Percentiles rank a stretch among this genome's conserved stretches.
These are phyloP conservation scores for Phyllopteryx taeniolatus DNA, from an alignment of 2,113 vertebrate species.

Conservation along the genomic window DNA sequence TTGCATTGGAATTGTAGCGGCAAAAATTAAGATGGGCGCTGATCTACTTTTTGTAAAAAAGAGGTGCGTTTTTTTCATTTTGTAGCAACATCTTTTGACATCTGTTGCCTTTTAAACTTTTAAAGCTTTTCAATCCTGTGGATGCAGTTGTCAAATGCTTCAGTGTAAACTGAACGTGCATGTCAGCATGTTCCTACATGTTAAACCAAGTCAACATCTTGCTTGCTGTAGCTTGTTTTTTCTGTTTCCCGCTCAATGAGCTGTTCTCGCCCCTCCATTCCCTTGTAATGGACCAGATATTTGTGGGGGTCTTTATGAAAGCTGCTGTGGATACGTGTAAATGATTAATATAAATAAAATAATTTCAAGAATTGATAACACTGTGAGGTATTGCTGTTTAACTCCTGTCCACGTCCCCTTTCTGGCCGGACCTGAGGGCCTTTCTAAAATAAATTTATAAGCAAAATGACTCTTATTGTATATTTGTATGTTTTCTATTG, in stretches of 20 bases:
- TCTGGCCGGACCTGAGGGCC: not conserved
- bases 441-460: not conserved
- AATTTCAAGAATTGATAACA: constrained; percentile 53
- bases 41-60: constrained; percentile 22
- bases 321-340: constrained; percentile 76
- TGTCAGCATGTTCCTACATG: constrained; percentile 69
- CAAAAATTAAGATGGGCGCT: constrained; percentile 16
- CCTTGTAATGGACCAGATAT: constrained; percentile 54
- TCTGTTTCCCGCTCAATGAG: constrained; percentile 48
- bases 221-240: constrained; percentile 20
- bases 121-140: constrained; percentile 46
- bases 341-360: constrained; percentile 79
- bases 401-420: not conserved
- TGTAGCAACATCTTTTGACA: constrained; percentile 20
- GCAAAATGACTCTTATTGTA: not conserved
- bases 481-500: not conserved
- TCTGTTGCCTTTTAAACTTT: constrained; percentile 37
- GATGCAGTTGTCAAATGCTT: constrained; percentile 56
- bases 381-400: not conserved
- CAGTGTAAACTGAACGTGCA: constrained; percentile 65
- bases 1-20: constrained; percentile 27
- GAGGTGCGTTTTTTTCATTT: constrained; percentile 12
- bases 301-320: constrained; percentile 59
- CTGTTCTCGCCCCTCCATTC: constrained; percentile 27
- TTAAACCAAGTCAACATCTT: not conserved